Evolutionary conservation across 2,888 invertebrate species (phyloP).

Genomic region (Brenthis daphne): DNA sequence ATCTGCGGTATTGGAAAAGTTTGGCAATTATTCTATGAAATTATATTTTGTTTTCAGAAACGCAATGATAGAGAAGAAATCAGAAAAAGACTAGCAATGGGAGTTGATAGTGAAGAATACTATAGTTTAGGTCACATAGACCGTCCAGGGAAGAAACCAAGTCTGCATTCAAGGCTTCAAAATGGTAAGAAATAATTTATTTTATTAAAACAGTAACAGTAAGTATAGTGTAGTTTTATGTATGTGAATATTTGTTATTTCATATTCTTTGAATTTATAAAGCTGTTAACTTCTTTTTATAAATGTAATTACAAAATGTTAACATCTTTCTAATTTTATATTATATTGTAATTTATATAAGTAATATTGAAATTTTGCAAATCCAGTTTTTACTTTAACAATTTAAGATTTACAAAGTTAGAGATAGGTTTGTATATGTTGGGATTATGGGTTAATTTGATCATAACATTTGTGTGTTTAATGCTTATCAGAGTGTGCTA

Average conservation of each 20-base stretch:
- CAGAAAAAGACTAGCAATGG: slow-evolving; percentile 92
- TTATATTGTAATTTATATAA: too few species aligned
- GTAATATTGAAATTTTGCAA: too few species aligned
- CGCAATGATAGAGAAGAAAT: slow-evolving; percentile 97
- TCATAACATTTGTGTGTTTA: neutral
- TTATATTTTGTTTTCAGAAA: slow-evolving; percentile 82
- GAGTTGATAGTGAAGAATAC: slow-evolving; percentile 89
- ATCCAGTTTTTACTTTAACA: too few species aligned
- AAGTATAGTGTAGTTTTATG: neutral
- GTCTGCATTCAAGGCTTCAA: slow-evolving; percentile 92
- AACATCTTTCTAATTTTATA: too few species aligned
- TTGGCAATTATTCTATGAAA: slow-evolving; percentile 4
- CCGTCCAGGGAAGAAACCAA: slow-evolving; percentile 91
- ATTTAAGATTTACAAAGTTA: slow-evolving; percentile 20
- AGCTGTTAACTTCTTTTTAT: too few species aligned
- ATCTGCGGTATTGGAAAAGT: neutral
- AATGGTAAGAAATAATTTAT: slow-evolving; percentile 84
- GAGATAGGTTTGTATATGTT: neutral
- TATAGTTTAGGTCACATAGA: slow-evolving; percentile 83
- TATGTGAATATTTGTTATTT: slow-evolving; percentile 21
- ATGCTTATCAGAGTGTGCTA: slow-evolving; percentile 33
- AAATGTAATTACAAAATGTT: too few species aligned
- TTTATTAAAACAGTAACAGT: neutral
- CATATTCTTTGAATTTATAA: too few species aligned
- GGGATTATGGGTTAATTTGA: neutral